These are phyloP conservation scores for Tetranychus truncatus DNA, from an alignment of 2,888 invertebrate species.

Conservation along the genomic window DNA sequence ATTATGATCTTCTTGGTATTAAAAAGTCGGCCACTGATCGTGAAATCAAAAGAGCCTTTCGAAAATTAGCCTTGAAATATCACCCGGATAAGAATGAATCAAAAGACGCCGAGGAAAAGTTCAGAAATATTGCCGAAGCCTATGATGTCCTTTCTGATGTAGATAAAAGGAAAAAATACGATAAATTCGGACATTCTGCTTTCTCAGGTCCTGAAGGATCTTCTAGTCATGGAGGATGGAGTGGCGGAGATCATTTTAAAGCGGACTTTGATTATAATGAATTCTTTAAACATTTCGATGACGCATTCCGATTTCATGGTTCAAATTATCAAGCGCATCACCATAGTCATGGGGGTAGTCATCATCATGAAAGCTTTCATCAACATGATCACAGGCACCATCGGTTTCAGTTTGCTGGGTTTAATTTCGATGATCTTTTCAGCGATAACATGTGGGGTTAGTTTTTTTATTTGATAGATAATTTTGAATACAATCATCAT, in stretches of 20 bases:
- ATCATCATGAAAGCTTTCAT: conserved; percentile 17
- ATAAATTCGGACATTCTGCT: conserved; percentile 34
- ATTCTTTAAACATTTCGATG: conserved; percentile 33
- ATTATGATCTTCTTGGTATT: conserved; percentile 37
- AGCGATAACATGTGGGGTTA: neutral
- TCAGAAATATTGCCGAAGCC: conserved; percentile 38
- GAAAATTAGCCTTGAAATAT: conserved; percentile 38
- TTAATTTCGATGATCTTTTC: conserved; percentile 33
- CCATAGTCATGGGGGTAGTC: conserved; percentile 19
- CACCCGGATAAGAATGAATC: conserved; percentile 40
- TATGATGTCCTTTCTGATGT: conserved; percentile 36
- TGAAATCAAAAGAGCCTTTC: conserved; percentile 39
- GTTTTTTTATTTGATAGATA: neutral
- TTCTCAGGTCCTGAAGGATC: conserved; percentile 25
- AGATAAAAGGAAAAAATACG: conserved; percentile 35
- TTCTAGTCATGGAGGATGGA: conserved; percentile 21
- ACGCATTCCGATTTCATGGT: conserved; percentile 25
- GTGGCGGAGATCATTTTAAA: conserved; percentile 27
- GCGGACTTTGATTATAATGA: conserved; percentile 33
- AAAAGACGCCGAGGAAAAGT: conserved; percentile 36
- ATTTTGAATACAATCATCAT: neutral
- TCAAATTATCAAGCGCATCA: conserved; percentile 22
- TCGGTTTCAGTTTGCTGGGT: conserved; percentile 23
- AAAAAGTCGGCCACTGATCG: conserved; percentile 34
- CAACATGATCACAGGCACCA: conserved; percentile 14